Conservation (phyloP, 2,888 invertebrate genomes). For the Pharmacophagus antenor region DNA sequence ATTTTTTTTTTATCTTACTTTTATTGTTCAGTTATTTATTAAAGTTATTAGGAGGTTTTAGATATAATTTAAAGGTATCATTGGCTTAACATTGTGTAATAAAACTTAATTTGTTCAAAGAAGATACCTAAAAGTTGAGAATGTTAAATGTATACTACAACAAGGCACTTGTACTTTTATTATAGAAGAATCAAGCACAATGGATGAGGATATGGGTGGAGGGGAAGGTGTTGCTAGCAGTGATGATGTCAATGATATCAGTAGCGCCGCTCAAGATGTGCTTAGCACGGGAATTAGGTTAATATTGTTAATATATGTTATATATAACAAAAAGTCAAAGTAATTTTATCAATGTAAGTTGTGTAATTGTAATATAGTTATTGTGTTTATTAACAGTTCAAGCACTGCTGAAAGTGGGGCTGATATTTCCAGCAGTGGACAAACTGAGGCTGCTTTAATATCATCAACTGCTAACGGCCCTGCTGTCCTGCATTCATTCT, state of each 20-base stretch:
- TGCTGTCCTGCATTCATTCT: slow-evolving; percentile 62
- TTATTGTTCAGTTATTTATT: no score
- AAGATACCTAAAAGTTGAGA: no score
- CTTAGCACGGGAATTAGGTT: slow-evolving; percentile 73
- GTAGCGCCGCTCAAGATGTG: slow-evolving; percentile 70
- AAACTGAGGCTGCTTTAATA: slow-evolving; percentile 64
- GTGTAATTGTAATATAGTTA: not conserved
- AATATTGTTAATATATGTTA: not conserved
- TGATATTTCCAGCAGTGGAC: slow-evolving; percentile 72
- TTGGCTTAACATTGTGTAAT: no score
- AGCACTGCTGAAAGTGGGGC: slow-evolving; percentile 72
- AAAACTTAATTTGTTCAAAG: no score
- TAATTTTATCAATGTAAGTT: slow-evolving; percentile 14
- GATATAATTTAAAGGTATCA: no score
- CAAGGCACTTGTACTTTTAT: not conserved
- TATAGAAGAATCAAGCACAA: slow-evolving; percentile 74
- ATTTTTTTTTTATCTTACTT: no score
- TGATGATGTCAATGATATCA: slow-evolving; percentile 75
- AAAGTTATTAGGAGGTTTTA: no score
- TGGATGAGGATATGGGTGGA: slow-evolving; percentile 77
- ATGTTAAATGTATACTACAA: no score
- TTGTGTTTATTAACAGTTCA: slow-evolving; percentile 49
- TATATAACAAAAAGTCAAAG: not conserved
- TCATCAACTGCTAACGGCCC: slow-evolving; percentile 73
- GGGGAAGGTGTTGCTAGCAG: slow-evolving; percentile 77